These are phyloP conservation scores for Lutraria rhynchaena DNA, from an alignment of 1,140 invertebrate genomes.

Conservation along the genomic window DNA sequence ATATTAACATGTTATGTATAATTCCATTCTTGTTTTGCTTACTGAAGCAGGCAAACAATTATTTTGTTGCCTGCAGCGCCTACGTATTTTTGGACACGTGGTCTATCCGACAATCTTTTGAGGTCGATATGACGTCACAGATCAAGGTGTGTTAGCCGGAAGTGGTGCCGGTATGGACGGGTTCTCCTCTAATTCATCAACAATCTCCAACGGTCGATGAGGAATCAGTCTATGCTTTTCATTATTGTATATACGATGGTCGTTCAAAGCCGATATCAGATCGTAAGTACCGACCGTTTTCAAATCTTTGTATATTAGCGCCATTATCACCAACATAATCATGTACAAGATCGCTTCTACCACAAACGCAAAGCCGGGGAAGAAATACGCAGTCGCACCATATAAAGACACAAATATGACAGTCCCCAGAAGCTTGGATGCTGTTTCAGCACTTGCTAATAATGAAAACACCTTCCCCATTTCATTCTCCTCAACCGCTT, in stretches of 20 bases:
- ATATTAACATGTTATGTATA: no score
- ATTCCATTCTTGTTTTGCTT: no score
- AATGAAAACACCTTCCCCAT: conserved; percentile 79
- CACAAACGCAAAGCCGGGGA: conserved; percentile 75
- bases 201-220: conserved; percentile 51
- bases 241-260: conserved; percentile 43
- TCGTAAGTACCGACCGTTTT: conserved; percentile 63
- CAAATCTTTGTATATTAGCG: conserved; percentile 66
- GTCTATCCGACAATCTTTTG: no score
- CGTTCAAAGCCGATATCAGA: conserved; percentile 61
- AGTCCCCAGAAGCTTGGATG: conserved; percentile 77
- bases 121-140: no score
- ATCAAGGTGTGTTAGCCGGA: conserved; percentile 65
- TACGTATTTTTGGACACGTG: no score
- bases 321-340: conserved; percentile 62
- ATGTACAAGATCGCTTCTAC: conserved; percentile 74
- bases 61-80: no score
- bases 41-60: no score
- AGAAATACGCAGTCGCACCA: conserved; percentile 72
- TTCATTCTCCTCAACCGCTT: conserved; percentile 75
- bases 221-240: conserved; percentile 8
- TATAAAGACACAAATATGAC: conserved; percentile 79
- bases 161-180: conserved; percentile 51
- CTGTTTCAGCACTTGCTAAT: conserved; percentile 76
- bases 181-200: conserved; percentile 66